Conservation (phyloP, 2,113 vertebrate species). For the Poecilia latipinna region DNA sequence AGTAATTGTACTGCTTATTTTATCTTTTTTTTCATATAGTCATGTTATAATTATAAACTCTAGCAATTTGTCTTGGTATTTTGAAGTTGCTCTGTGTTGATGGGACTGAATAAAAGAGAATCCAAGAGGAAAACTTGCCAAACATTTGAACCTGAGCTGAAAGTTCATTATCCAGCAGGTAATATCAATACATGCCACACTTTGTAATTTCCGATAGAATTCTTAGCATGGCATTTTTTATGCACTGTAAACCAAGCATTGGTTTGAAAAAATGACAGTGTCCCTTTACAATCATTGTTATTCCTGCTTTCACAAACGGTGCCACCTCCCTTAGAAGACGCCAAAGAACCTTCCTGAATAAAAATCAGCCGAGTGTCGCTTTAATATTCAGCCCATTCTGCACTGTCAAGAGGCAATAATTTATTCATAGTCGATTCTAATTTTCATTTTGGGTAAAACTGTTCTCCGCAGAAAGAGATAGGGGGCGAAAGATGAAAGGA, state of each 20-base stretch:
- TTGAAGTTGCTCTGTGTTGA: too few species aligned
- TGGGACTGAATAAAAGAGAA: too few species aligned
- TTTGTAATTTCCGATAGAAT: background rate
- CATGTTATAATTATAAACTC: too few species aligned
- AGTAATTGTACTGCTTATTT: too few species aligned
- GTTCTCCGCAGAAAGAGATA: conserved; percentile 13
- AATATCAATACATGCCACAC: too few species aligned
- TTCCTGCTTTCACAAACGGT: background rate
- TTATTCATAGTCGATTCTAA: conserved; percentile 25
- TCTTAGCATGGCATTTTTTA: background rate
- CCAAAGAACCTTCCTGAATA: background rate
- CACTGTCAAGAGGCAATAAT: background rate
- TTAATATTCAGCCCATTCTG: conserved; percentile 6
- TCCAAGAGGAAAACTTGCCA: too few species aligned
- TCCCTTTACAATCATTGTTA: background rate
- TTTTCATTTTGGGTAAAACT: conserved; percentile 33
- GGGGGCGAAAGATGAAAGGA: conserved; percentile 27
- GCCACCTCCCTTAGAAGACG: background rate
- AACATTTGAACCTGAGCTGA: too few species aligned
- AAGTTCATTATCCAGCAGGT: too few species aligned
- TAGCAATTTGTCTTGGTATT: too few species aligned
- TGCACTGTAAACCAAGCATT: background rate
- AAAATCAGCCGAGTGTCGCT: background rate
- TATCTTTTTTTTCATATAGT: too few species aligned
- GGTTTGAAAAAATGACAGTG: background rate